phyloP scores from a whole-genome alignment of 2,888 invertebrate species.

The Drosophila neotestacea region DNA sequence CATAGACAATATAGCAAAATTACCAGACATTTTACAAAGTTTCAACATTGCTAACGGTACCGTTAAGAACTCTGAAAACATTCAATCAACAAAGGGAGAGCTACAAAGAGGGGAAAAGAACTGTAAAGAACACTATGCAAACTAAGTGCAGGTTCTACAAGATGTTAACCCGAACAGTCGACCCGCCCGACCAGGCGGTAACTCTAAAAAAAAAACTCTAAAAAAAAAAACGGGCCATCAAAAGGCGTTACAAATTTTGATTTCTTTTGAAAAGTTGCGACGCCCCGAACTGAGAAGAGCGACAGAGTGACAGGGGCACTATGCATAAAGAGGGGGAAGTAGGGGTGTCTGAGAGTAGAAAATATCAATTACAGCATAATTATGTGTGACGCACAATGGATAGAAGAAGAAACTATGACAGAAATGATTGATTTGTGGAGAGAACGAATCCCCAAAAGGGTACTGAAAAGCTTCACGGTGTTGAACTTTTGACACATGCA shows the following conservation, averaged over 20 bases:
- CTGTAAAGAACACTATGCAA: conserved; percentile 68
- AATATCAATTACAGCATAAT: conserved; percentile 82
- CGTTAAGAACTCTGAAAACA: conserved; percentile 51
- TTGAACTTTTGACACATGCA: conserved; percentile 60
- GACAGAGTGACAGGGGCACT: conserved; percentile 33
- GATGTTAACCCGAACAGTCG: conserved; percentile 32
- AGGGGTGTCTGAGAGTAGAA: conserved; percentile 39
- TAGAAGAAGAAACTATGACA: conserved; percentile 58
- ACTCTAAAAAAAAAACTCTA: conserved; percentile 19
- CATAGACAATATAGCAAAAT: conserved; percentile 47
- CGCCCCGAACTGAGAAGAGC: conserved; percentile 45
- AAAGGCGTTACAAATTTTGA: conserved; percentile 80
- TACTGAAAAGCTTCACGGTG: conserved; percentile 42
- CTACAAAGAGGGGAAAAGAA: conserved; percentile 7
- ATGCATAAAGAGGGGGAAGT: not conserved
- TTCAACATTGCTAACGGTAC: conserved; percentile 53
- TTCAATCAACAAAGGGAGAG: conserved; percentile 56
- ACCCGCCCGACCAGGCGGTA: conserved; percentile 49
- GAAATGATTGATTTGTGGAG: conserved; percentile 74
- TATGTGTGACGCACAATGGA: conserved; percentile 74
- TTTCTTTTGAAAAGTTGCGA: conserved; percentile 79
- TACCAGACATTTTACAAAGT: conserved; percentile 29
- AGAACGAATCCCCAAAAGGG: conserved; percentile 23
- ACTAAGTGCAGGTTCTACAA: conserved; percentile 68
- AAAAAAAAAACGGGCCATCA: conserved; percentile 59